These are phyloP conservation scores for Caenorhabditis becei DNA, from an alignment of 2,888 invertebrate species.

Conservation along the genomic window DNA sequence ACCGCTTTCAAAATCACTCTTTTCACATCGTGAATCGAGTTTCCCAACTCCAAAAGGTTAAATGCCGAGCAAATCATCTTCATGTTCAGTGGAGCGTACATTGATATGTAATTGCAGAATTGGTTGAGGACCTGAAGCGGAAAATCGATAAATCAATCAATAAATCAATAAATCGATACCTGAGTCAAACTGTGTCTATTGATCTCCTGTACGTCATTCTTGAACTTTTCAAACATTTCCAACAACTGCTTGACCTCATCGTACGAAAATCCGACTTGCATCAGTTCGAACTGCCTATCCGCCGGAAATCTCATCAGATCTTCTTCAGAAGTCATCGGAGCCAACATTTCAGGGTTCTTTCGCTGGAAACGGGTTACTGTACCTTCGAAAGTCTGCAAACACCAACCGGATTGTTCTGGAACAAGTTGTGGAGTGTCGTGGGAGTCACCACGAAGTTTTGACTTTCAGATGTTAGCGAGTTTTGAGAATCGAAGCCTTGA, in stretches of 20 bases:
- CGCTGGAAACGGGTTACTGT: conserved; percentile 12
- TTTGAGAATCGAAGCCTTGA: conserved; percentile 50
- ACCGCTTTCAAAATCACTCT: conserved; percentile 63
- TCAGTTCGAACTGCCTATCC: conserved; percentile 67
- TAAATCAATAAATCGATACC: conserved; percentile 12
- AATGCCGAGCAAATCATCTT: conserved; percentile 65
- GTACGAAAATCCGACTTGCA: conserved; percentile 69
- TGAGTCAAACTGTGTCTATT: conserved; percentile 41
- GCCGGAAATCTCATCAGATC: conserved; percentile 66
- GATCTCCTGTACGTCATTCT: conserved; percentile 56
- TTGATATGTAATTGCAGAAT: conserved; percentile 66
- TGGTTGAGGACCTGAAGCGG: conserved; percentile 49
- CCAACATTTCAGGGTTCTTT: conserved; percentile 45
- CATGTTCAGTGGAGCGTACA: conserved; percentile 59
- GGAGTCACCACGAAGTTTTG: conserved; percentile 54
- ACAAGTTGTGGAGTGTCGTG: conserved; percentile 52
- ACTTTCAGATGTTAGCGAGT: conserved; percentile 44
- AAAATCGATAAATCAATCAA: conserved; percentile 29
- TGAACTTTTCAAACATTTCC: conserved; percentile 66
- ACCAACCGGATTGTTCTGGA: conserved; percentile 31
- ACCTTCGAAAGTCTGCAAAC: conserved; percentile 2
- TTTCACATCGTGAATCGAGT: conserved; percentile 59
- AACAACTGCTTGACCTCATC: conserved; percentile 68
- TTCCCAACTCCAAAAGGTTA: conserved; percentile 70
- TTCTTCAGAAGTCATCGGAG: conserved; percentile 47